Evolutionary conservation across 2,888 invertebrate species (phyloP), one percentile per base, ranked within the genome.

Genomic region (Dynastes tityus): DNA sequence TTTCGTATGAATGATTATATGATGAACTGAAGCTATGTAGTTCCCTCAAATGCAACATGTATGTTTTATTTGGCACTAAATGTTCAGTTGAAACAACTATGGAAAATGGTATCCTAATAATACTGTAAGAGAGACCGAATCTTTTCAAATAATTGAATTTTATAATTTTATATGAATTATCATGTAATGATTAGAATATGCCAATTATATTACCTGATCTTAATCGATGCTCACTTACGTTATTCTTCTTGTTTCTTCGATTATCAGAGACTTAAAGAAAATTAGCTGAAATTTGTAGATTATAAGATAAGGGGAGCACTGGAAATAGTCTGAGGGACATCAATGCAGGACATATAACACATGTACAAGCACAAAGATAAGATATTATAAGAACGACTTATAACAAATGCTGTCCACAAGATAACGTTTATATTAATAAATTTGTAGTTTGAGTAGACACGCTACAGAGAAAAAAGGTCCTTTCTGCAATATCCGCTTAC

Each of bases 341-440:
- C 67, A 8, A 45, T 67, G 67, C 67, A 67, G 67, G 67, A 67
- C 9, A 64, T 53, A 40, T 65, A 67, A 67, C 40, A 67, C 67
- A 22, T 67, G 37, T 45, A 45, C 67, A 67, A 67, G 67, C 67
- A 67, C 45, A 67, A 29, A 61, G 27, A 29, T 61, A 61, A 61
- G 8, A 27, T 61, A 61, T 61, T 16, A 27, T 61, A 22, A 61
- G 22, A 29, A 61, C 27, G 22, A 13, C 22, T 61, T 29, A 61
- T 61, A 61, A 0, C 61, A 27, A 61, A 53, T 53, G 16, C 16
- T 11, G 8, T 45, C 45, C 8, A 45, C 45, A 45, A 45, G 11
- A 45, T 45, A 8, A 45, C 2, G 11, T 45, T 45, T 45, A 11
- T 8, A 11, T 11, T 8, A 2, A 45, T 45, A 45, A 45, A 45